phyloP scores from a whole-genome alignment of 2,888 invertebrate genomes.

The Proisotoma minuta region DNA sequence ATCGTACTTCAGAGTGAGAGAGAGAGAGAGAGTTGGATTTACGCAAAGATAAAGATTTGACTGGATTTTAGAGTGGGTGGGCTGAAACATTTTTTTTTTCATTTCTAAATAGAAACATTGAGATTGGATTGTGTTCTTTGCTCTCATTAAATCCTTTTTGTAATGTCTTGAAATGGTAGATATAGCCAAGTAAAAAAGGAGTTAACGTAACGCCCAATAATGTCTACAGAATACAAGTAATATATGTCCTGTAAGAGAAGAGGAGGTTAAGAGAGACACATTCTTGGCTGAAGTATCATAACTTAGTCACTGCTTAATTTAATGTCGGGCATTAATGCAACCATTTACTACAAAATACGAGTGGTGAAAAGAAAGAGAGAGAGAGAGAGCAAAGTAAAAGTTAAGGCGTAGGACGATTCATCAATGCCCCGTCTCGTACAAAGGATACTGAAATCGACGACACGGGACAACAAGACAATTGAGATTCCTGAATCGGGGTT shows the following conservation, averaged over 20 bases:
- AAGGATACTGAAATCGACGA: neutral
- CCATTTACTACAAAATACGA: neutral
- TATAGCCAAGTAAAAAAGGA: too few relatives aligned
- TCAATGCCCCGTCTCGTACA: constrained; percentile 12
- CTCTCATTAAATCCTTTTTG: too few relatives aligned
- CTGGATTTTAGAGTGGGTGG: too few relatives aligned
- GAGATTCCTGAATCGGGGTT: constrained; percentile 4
- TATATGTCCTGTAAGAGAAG: neutral
- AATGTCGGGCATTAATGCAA: neutral
- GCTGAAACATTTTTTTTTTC: too few relatives aligned
- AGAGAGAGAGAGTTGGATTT: too few relatives aligned
- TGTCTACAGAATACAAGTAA: too few relatives aligned
- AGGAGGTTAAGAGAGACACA: constrained; percentile 8
- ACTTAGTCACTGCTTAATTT: constrained; percentile 4
- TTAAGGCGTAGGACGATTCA: constrained; percentile 13
- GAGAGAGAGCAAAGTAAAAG: neutral
- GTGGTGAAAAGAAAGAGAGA: neutral
- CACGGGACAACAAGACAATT: constrained; percentile 2
- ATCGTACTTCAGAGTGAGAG: too few relatives aligned
- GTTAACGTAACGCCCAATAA: too few relatives aligned
- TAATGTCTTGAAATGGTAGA: too few relatives aligned
- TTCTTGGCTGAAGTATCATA: constrained; percentile 14
- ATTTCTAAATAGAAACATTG: too few relatives aligned
- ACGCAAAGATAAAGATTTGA: too few relatives aligned
- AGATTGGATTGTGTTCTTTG: too few relatives aligned